Evolutionary conservation across 2,888 invertebrate species (phyloP), one percentile per base, ranked within the genome.

Genomic region (Drosophila infuscata): DNA sequence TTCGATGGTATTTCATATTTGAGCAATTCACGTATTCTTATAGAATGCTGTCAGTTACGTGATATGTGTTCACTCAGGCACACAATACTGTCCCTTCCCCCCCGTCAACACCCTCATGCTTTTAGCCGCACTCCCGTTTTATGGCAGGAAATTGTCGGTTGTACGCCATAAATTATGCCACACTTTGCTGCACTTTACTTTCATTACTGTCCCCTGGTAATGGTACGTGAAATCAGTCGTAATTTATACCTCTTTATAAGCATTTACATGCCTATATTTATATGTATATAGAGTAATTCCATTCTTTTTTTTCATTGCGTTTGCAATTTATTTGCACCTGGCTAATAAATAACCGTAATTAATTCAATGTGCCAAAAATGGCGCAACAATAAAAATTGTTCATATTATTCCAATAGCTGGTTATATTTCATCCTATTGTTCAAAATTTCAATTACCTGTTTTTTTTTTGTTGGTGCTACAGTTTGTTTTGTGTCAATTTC

Each of bases 341-440:
- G 59, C 72, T 51, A 68, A 86, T 85, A 88, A 85, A 87, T 88
- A 77, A 88, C 70, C 32, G 46, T 76, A 85, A 88, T 88, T 81
- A 81, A 86, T 81, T 88, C 77, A 81, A 85, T 81, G 72, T 61
- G 56, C 63, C 54, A 78, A 78, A 77, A 77, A 71, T 56, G 57
- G 63, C 61, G 41, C 38, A 32, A 62, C 58, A 61, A 66, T 36
- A 56, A 68, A 56, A 51, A 41, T n/a, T 29, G 15, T 12, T 33
- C 41, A 9, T n/a, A 29, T 12, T 15, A 51, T 52, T 46, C 25
- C 49, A 56, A 29, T 61, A 51, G 57, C 33, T 59, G 30, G 12
- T 57, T 56, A 51, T 46, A 56, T 56, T 62, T 38, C 69, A 60
- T 61, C 67, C 48, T 53, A 62, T 68, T 61, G 53, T 29, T 53